Percentiles rank a stretch among this genome's conserved stretches.
These are phyloP conservation scores for Glyphotaelius pellucidus DNA, from an alignment of 2,888 invertebrate genomes.

Conservation along the genomic window DNA sequence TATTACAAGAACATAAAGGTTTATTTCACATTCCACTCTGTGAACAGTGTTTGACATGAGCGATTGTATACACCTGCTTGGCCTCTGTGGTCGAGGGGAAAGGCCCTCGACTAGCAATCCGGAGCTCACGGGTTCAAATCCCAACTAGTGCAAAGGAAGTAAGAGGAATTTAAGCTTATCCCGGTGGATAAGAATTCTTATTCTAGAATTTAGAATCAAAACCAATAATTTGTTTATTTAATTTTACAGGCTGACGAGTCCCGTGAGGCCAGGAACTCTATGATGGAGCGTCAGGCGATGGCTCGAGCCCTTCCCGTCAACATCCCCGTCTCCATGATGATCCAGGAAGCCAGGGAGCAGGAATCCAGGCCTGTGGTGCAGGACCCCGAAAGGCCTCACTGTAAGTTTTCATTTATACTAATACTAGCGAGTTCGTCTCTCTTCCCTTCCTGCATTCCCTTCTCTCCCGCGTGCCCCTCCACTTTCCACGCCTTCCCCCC, in stretches of 20 bases:
- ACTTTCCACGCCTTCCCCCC: no score
- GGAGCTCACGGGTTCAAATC: no score
- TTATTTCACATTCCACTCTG: not conserved
- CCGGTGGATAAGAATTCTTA: no score
- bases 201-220: not conserved
- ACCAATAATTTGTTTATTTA: not conserved
- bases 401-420: constrained; percentile 78
- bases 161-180: no score
- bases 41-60: no score
- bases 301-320: constrained; percentile 71
- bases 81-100: no score
- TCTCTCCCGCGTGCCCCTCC: no score
- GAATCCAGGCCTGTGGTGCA: constrained; percentile 79
- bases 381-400: constrained; percentile 83
- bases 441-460: no score
- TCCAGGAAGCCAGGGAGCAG: constrained; percentile 69
- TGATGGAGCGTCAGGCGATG: constrained; percentile 72
- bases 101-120: no score
- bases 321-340: constrained; percentile 72
- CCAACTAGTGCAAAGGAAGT: no score
- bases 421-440: no score
- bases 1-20: not conserved
- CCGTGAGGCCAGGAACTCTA: constrained; percentile 67
- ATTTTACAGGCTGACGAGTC: constrained; percentile 49
- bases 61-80: no score